These are phyloP conservation scores for Fulica atra DNA, from an alignment of 2,113 vertebrate species.

Conservation along the genomic window DNA sequence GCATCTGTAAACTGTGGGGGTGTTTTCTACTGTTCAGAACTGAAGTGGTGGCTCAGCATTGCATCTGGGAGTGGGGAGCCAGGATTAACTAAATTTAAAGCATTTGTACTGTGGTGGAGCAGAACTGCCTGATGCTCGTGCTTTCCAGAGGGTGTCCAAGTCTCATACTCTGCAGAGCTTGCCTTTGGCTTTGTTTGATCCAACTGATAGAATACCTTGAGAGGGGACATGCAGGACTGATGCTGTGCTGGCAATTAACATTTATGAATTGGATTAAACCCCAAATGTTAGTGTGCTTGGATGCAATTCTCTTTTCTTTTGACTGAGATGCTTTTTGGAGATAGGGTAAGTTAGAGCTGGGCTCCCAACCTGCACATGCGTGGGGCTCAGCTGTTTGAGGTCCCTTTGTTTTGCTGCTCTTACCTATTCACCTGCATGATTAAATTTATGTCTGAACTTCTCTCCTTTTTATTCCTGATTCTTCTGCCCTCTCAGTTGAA, in stretches of 20 bases:
- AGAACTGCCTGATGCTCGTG: neutral
- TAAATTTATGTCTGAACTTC: constrained; percentile 55
- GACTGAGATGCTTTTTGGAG: neutral
- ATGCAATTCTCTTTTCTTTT: neutral
- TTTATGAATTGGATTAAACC: neutral
- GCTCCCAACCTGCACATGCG: neutral
- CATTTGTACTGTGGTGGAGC: neutral
- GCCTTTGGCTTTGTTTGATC: neutral
- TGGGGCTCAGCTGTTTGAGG: neutral
- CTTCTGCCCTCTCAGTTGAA: neutral
- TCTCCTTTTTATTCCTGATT: constrained; percentile 1
- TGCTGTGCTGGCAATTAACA: constrained; percentile 8
- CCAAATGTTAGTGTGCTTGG: neutral
- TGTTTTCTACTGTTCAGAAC: neutral
- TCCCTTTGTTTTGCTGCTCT: constrained; percentile 15
- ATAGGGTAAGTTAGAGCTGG: neutral
- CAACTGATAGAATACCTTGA: neutral
- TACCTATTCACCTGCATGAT: constrained; percentile 56
- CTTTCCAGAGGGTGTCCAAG: neutral
- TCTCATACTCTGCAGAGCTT: neutral
- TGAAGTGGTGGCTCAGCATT: neutral
- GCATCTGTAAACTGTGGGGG: neutral
- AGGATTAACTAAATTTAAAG: neutral
- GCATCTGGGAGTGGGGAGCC: neutral
- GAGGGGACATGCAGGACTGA: neutral